Percentiles rank a stretch among this genome's conserved stretches.
phyloP scores from a whole-genome alignment of 2,113 vertebrate genomes.

The Oryzias woworae region DNA sequence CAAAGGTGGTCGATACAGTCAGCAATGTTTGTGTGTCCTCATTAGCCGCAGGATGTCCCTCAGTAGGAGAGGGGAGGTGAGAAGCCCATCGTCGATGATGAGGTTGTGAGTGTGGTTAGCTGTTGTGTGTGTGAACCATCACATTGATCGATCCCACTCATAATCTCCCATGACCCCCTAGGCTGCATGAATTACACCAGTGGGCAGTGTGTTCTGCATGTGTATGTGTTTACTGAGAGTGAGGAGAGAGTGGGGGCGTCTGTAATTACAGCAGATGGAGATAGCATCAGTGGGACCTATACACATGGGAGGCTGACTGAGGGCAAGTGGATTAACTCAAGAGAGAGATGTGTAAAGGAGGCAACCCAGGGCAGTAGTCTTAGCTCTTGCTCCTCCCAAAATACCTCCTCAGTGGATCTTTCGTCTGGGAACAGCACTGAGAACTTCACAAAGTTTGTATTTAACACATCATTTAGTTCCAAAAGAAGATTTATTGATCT shows the following conservation, averaged over 20 bases:
- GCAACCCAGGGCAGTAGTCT: not conserved
- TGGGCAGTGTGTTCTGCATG: conserved; percentile 57
- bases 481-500: not conserved
- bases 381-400: conserved; percentile 1
- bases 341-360: conserved; percentile 55
- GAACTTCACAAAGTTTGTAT: not conserved
- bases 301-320: conserved; percentile 53
- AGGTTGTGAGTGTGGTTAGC: conserved; percentile 54
- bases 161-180: conserved; percentile 77
- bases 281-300: conserved; percentile 64
- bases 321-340: conserved; percentile 68
- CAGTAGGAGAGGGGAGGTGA: conserved; percentile 72
- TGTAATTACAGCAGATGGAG: conserved; percentile 76
- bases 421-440: conserved; percentile 8
- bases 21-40: conserved; percentile 73
- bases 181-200: conserved; percentile 74
- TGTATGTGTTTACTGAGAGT: conserved; percentile 52
- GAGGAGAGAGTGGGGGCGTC: conserved; percentile 49
- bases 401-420: conserved; percentile 1
- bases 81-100: conserved; percentile 74
- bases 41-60: conserved; percentile 78
- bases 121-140: conserved; percentile 72
- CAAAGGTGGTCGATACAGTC: conserved; percentile 70
- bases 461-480: not conserved
- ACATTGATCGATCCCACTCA: conserved; percentile 77